These are phyloP conservation scores for Ormyrus nitidulus DNA, from an alignment of 2,888 invertebrate genomes.

Conservation along the genomic window DNA sequence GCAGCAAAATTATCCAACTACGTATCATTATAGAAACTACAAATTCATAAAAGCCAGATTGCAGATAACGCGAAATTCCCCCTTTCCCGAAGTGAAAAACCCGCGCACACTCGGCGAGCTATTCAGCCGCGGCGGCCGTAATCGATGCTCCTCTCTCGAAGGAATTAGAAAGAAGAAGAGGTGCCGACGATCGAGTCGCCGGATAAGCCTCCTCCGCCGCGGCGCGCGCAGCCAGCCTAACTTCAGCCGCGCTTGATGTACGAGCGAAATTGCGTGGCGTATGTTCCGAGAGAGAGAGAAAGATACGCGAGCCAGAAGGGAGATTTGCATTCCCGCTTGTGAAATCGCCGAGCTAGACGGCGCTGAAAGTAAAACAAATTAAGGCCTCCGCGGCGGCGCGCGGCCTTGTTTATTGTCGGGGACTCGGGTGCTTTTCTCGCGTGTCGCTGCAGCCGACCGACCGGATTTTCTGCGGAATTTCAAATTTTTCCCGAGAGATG, in stretches of 20 bases:
- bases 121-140: no score
- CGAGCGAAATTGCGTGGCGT: conserved; percentile 8
- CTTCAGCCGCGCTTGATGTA: conserved; percentile 16
- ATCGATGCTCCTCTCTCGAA: no score
- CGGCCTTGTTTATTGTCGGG: not conserved
- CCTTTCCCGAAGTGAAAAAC: no score
- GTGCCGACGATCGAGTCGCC: not conserved
- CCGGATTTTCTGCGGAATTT: not conserved
- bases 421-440: no score
- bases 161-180: not conserved
- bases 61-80: no score
- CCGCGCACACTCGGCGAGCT: no score
- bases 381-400: conserved; percentile 6
- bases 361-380: conserved; percentile 42
- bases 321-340: conserved; percentile 35
- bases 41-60: no score
- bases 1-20: no score
- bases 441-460: no score
- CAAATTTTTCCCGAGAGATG: not conserved
- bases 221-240: not conserved
- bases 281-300: not conserved
- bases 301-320: not conserved
- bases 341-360: conserved; percentile 2
- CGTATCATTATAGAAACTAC: no score
- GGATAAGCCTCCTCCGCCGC: conserved; percentile 3